Conservation (phyloP, 2,888 invertebrate species). For the Pycnomerus fuliginosus region DNA sequence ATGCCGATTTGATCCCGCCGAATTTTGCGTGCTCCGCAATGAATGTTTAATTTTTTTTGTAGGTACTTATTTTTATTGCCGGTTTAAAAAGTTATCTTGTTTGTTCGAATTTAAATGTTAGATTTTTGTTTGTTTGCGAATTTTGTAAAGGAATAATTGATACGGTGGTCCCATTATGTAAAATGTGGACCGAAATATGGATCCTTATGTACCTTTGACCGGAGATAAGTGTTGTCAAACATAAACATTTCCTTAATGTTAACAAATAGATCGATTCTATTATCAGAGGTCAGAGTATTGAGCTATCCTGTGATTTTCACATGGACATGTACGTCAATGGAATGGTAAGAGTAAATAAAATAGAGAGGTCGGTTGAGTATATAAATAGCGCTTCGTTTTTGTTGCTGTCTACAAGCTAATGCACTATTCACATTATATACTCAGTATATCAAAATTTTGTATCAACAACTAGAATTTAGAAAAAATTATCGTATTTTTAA, state of each 20-base stretch:
- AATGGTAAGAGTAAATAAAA: no score
- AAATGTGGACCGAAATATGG: constrained; percentile 10
- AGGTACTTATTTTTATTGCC: background rate
- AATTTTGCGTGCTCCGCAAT: constrained; percentile 9
- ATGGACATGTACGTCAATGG: constrained; percentile 21
- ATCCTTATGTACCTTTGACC: constrained; percentile 20
- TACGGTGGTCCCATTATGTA: constrained; percentile 9
- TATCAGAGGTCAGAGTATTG: constrained; percentile 21
- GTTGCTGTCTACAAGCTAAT: no score
- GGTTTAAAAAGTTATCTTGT: background rate
- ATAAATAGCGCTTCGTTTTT: no score
- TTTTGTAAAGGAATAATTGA: no score
- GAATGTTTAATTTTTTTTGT: background rate
- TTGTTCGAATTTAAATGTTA: background rate
- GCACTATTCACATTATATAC: no score
- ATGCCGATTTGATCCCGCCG: constrained; percentile 4
- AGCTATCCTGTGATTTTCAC: constrained; percentile 24
- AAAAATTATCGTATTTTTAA: no score
- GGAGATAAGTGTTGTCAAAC: constrained; percentile 23
- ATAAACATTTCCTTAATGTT: constrained; percentile 23
- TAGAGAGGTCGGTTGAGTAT: no score
- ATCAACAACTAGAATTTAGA: no score
- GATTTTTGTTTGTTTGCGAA: background rate
- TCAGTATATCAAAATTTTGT: no score
- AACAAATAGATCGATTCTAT: constrained; percentile 15